Evolutionary conservation across 2,113 vertebrate species (phyloP).

Genomic region (Morone chrysops): DNA sequence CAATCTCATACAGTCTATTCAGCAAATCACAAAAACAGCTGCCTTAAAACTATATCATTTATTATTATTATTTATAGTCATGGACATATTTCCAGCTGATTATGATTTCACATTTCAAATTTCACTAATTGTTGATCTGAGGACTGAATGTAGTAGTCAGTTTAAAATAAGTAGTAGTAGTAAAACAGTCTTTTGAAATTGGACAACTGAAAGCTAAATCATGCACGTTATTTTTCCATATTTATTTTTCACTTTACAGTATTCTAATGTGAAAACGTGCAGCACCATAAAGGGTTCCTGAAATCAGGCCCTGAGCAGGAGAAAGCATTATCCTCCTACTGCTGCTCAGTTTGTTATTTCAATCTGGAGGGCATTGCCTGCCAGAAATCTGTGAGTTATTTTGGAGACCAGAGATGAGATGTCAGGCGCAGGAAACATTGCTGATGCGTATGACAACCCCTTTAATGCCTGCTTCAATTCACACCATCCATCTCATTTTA

Average conservation of each 20-base stretch:
- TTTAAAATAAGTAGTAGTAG: background rate
- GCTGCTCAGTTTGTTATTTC: slow-evolving; percentile 59
- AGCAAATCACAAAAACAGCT: no score
- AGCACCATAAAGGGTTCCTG: background rate
- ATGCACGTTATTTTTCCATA: background rate
- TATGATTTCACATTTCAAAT: slow-evolving; percentile 14
- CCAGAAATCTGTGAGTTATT: slow-evolving; percentile 55
- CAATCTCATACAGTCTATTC: background rate
- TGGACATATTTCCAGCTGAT: slow-evolving; percentile 5
- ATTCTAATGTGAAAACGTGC: background rate
- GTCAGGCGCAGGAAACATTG: slow-evolving; percentile 56
- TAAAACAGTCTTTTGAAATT: background rate
- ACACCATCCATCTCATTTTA: slow-evolving; percentile 74
- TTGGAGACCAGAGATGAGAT: slow-evolving; percentile 54
- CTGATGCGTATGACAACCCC: slow-evolving; percentile 61
- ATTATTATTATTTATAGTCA: background rate
- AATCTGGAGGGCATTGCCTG: slow-evolving; percentile 40
- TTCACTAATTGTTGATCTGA: slow-evolving; percentile 20
- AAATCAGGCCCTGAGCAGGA: slow-evolving; percentile 32
- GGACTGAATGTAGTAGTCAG: background rate
- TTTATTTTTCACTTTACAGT: background rate
- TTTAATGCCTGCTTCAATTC: slow-evolving; percentile 67
- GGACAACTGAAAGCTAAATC: background rate
- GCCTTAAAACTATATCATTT: slow-evolving; percentile 5
- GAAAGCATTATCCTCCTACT: slow-evolving; percentile 50